phyloP scores from a whole-genome alignment of 23 tunicate genomes.

The Trididemnum miniatum region DNA sequence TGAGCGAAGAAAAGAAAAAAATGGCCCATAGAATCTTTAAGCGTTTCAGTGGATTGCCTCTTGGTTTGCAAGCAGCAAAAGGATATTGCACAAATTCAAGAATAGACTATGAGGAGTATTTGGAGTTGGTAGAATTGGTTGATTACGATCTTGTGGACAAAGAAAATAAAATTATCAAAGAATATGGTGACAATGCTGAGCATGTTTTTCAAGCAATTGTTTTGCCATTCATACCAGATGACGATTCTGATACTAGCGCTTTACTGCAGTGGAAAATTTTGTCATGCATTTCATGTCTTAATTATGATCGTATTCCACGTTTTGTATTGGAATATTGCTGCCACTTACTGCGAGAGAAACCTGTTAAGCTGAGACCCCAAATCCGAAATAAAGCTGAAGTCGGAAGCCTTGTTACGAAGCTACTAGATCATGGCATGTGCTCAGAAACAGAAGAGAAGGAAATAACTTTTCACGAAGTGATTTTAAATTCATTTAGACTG shows the following conservation, averaged over 20 bases:
- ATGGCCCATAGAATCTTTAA: constrained; percentile 30
- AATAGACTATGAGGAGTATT: constrained; percentile 33
- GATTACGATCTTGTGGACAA: constrained; percentile 1
- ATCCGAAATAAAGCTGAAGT: constrained; percentile 31
- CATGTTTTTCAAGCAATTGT: constrained; percentile 61
- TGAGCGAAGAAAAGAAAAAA: neutral
- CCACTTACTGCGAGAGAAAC: constrained; percentile 28
- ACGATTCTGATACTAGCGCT: constrained; percentile 11
- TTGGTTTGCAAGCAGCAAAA: constrained; percentile 46
- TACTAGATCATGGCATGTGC: constrained; percentile 35
- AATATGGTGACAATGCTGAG: constrained; percentile 30
- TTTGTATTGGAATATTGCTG: constrained; percentile 39
- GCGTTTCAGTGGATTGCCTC: constrained; percentile 48
- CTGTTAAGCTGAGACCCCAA: neutral
- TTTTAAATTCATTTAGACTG: constrained; percentile 41
- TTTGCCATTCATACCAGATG: constrained; percentile 35
- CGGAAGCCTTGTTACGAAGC: constrained; percentile 28
- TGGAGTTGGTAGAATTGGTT: constrained; percentile 29
- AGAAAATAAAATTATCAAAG: neutral
- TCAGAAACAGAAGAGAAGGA: constrained; percentile 36
- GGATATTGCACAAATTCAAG: constrained; percentile 28
- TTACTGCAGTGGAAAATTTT: constrained; percentile 40
- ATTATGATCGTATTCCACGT: constrained; percentile 45
- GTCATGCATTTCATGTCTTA: constrained; percentile 49
- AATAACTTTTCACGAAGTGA: constrained; percentile 56